Evolutionary conservation across 1,140 invertebrate species (phyloP), one percentile per base, ranked within the genome.

Genomic region (Zaprionus ghesquierei): DNA sequence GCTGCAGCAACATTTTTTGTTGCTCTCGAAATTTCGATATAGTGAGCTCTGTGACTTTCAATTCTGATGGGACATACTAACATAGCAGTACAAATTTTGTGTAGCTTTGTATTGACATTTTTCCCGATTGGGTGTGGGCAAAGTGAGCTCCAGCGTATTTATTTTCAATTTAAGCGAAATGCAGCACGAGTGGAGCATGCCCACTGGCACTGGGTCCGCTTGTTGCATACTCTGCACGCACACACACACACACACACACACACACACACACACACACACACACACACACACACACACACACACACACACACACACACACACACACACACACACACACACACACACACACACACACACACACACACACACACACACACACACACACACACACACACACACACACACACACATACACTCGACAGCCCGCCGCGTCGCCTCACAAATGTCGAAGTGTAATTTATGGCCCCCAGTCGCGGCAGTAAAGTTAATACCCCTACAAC

Each of bases 111-210:
- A 82, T 89, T 79, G 84, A 76, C 75, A 76, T 87, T 81, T 81
- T 59, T 25, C 46, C 31, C 41, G 41, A 18, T 22, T 10, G 41
- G 27, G 9, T 9, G 27, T 29, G 27, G 5, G 41, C n/a, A 41
- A 41, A 41, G n/a, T n/a, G n/a, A 41, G n/a, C 35, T 46, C 18
- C 18, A 38, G 61, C 79, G 76, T 79, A 87, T 87, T 79, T 76
- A 79, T 82, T 89, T 89, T 89, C 84, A 89, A 87, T 87, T 87
- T 87, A 87, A 87, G 53, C 65, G 69, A 74, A 82, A 77, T 82
- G 69, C 69, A 76, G 69, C 65, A 73, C 72, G 72, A 64, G 54
- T 78, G 78, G 44, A 70, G 77, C 81, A 79, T 23, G 51, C 20
- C 15, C 15, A 0, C 33, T 8, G 25, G 25, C 56, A 18, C n/a